Evolutionary conservation across 2,888 invertebrate species (phyloP), one percentile per base, ranked within the genome.

Genomic region (Clostera curtula): DNA sequence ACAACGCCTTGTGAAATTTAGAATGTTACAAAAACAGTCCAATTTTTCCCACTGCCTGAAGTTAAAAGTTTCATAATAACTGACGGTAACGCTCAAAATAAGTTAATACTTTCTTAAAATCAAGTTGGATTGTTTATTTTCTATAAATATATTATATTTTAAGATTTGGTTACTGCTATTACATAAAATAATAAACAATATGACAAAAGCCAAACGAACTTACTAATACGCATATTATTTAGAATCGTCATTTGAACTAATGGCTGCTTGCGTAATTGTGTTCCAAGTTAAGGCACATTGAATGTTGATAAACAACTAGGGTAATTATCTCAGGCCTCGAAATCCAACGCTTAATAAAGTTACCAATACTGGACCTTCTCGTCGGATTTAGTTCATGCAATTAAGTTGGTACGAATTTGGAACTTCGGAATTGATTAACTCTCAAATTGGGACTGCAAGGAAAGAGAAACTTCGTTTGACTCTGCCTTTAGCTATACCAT

Each of bases 371-470:
- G 44, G 61, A 63, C n/a, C 53, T 63, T 56, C 46, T 31, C 40
- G 31, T 39, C 43, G 46, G 56, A 53, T 52, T 57, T 39, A 48
- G 51, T 54, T 52, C 41, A 44, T 42, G 41, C 57, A 62, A 65
- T 64, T 56, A 45, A 62, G 61, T 64, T 54, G 36, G 48, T 53
- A 38, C 36, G 44, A 49, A 53, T 57, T 56, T 49, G 29, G 25
- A 65, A 57, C 56, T 64, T 65, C 23, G 35, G 19, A 56, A 57
- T 66, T 55, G 55, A 61, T 56, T 48, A 56, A 55, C 44, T 55
- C 38, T 31, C 48, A 45, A 46, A 47, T 48, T 39, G 36, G 35
- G 25, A 49, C 42, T 27, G 41, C 28, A 33, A 33, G 24, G 19
- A 34, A 30, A 31, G 33, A 36, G 12, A 31, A 45, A 45, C 30